These are phyloP conservation scores for Crotalus horridus DNA, from an alignment of 2,113 vertebrate species.

Conservation along the genomic window DNA sequence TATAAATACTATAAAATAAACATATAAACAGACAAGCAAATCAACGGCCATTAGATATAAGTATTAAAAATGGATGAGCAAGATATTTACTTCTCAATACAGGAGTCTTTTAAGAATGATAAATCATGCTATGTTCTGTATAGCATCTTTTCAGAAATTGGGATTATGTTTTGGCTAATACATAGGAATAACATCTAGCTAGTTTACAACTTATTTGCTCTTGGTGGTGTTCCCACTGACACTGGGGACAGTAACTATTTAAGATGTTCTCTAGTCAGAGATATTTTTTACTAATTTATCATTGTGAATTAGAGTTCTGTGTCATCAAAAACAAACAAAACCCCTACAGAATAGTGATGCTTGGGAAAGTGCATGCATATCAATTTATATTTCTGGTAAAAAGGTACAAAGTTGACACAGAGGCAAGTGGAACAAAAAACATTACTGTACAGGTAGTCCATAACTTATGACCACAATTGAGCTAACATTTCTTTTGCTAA, in stretches of 20 bases:
- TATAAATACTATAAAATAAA: background rate
- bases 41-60: background rate
- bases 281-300: conserved; percentile 43
- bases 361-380: conserved; percentile 29
- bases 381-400: background rate
- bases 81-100: background rate
- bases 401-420: background rate
- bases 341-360: conserved; percentile 36
- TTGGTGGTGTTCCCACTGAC: conserved; percentile 18
- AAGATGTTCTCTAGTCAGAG: conserved; percentile 4
- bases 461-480: no score
- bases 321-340: conserved; percentile 26
- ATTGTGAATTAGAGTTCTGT: background rate
- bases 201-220: conserved; percentile 31
- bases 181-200: conserved; percentile 18
- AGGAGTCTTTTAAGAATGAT: background rate
- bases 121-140: background rate
- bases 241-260: conserved; percentile 34
- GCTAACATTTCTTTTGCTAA: no score
- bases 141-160: background rate
- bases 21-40: background rate
- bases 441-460: background rate
- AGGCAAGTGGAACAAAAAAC: background rate
- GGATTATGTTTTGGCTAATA: background rate
- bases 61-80: background rate